Evolutionary conservation across 2,888 invertebrate species (phyloP).

Genomic region (Panopea generosa): DNA sequence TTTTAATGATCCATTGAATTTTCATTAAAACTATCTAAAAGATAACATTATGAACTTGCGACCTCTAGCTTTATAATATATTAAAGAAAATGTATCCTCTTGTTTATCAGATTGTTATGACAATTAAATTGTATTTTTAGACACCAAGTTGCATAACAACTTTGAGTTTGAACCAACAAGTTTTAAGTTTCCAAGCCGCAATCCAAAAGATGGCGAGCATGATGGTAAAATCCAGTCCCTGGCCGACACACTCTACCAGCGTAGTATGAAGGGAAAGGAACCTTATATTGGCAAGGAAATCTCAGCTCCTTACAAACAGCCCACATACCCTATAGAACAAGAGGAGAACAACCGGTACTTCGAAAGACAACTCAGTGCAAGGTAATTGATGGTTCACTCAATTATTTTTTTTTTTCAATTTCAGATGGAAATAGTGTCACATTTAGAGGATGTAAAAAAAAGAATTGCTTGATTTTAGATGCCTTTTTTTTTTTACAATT

Average conservation of each 20-base stretch:
- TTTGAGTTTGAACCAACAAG: constrained; percentile 62
- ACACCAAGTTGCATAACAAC: neutral
- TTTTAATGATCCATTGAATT: too few species aligned
- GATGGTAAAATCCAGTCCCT: constrained; percentile 79
- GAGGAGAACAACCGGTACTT: constrained; percentile 77
- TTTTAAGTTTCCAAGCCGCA: constrained; percentile 75
- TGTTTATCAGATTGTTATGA: too few species aligned
- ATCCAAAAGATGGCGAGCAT: constrained; percentile 67
- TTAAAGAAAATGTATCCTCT: too few species aligned
- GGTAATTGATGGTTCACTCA: constrained; percentile 31
- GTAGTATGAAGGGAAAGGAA: constrained; percentile 64
- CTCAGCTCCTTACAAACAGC: constrained; percentile 98
- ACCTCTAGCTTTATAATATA: too few species aligned
- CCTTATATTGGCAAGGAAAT: constrained; percentile 89
- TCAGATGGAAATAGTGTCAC: too few species aligned
- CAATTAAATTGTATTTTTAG: too few species aligned
- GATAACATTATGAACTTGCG: too few species aligned
- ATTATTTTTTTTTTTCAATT: too few species aligned
- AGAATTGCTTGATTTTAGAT: too few species aligned
- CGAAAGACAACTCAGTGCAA: constrained; percentile 74
- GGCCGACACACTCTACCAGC: constrained; percentile 75
- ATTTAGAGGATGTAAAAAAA: too few species aligned
- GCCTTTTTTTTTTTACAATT: too few species aligned
- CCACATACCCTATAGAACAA: constrained; percentile 97
- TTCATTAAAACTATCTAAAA: too few species aligned